phyloP scores from a whole-genome alignment of 1,140 invertebrate species.

The Heliconius eleuchia region DNA sequence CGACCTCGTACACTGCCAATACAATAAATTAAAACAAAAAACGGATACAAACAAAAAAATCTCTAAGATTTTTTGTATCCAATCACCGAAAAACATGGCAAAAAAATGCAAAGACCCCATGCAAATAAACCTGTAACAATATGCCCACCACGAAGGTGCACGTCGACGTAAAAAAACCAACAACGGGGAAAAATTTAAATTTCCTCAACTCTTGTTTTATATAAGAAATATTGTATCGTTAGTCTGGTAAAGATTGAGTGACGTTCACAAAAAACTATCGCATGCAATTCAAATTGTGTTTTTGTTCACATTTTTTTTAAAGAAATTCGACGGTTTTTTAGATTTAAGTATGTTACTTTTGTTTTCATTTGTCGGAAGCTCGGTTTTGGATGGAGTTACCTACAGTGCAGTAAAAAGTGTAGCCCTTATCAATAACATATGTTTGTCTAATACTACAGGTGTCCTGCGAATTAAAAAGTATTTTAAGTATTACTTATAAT shows the following conservation, averaged over 20 bases:
- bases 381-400: not conserved
- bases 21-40: conserved; percentile 44
- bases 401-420: not conserved
- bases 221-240: conserved; percentile 70
- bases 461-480: too few species aligned
- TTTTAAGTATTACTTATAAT: too few species aligned
- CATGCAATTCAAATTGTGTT: conserved; percentile 62
- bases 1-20: conserved; percentile 36
- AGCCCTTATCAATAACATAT: not conserved
- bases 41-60: conserved; percentile 46
- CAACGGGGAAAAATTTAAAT: conserved; percentile 60
- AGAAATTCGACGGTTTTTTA: conserved; percentile 64
- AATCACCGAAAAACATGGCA: conserved; percentile 58
- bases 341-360: conserved; percentile 6
- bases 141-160: conserved; percentile 60
- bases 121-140: conserved; percentile 71
- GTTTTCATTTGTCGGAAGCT: conserved; percentile 51
- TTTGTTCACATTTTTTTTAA: conserved; percentile 51
- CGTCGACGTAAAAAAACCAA: conserved; percentile 18
- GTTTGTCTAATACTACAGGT: conserved; percentile 4
- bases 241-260: conserved; percentile 63
- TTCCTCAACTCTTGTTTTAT: conserved; percentile 38
- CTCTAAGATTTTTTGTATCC: conserved; percentile 56
- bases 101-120: conserved; percentile 55
- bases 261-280: conserved; percentile 53